A percentile compares a stretch with the other conserved stretches of the same genome.
Evolutionary conservation across 2,888 invertebrate genomes (phyloP).

Genomic region (Lepidocyrtoides sp.): DNA sequence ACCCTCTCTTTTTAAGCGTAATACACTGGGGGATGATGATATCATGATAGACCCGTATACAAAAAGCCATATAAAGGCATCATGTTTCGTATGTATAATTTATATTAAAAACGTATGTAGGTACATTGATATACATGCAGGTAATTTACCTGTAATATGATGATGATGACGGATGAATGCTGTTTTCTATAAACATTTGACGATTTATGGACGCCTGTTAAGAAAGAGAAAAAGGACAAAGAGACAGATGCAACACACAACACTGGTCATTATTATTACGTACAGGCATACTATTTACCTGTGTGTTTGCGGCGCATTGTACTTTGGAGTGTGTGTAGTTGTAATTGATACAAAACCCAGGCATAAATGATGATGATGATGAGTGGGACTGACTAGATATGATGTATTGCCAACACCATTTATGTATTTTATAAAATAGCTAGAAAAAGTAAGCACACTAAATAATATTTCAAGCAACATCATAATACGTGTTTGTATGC

Average conservation of each 20-base stretch:
- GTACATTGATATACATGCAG: conserved; percentile 51
- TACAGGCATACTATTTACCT: not conserved
- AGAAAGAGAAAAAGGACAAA: conserved; percentile 40
- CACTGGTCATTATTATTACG: not conserved
- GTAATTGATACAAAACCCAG: conserved; percentile 59
- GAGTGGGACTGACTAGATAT: conserved; percentile 30
- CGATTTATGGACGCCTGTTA: conserved; percentile 61
- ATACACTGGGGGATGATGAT: not conserved
- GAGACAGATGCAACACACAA: conserved; percentile 20
- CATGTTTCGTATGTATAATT: conserved; percentile 50
- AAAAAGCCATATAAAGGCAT: conserved; percentile 7
- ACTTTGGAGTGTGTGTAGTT: conserved; percentile 12
- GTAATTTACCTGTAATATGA: conserved; percentile 73
- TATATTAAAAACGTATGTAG: too few species aligned
- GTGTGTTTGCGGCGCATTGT: conserved; percentile 34
- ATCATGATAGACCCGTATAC: not conserved
- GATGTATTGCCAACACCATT: conserved; percentile 49
- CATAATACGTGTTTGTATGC: not conserved
- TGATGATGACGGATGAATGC: conserved; percentile 17
- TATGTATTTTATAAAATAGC: not conserved
- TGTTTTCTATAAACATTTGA: conserved; percentile 60
- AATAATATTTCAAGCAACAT: too few species aligned
- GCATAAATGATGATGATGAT: conserved; percentile 4
- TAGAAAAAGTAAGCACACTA: not conserved
- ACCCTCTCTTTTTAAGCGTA: conserved; percentile 45